Conservation (phyloP, 2,797 vertebrate genomes). For the Schizopygopsis malacanthus region DNA sequence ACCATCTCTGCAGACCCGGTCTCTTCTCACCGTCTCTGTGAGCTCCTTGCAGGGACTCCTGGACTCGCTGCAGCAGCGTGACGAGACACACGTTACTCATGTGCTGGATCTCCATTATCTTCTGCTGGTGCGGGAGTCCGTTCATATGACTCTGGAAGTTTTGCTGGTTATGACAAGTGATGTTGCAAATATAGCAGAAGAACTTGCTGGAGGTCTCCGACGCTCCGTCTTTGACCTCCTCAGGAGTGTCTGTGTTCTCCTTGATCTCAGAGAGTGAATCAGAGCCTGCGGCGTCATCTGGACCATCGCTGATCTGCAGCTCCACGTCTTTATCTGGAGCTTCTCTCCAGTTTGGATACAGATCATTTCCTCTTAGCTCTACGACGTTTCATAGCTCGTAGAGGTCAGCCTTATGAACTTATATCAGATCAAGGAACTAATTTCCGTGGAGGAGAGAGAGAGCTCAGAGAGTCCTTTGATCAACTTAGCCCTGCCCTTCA, state of each 20-base stretch:
- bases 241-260: constrained; percentile 53
- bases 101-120: constrained; percentile 93
- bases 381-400: no score
- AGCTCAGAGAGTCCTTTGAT: no score
- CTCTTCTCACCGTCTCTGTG: constrained; percentile 81
- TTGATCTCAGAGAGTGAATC: constrained; percentile 69
- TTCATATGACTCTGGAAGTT: constrained; percentile 91
- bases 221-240: constrained; percentile 67
- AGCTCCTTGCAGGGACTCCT: constrained; percentile 81
- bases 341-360: no score
- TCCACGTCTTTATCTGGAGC: constrained; percentile 51
- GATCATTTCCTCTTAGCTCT: no score
- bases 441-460: no score
- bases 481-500: no score
- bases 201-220: constrained; percentile 80
- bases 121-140: constrained; percentile 90
- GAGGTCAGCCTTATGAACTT: no score
- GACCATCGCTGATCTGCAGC: constrained; percentile 79
- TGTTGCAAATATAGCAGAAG: constrained; percentile 96
- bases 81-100: constrained; percentile 92
- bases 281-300: constrained; percentile 74
- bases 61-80: constrained; percentile 88
- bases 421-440: no score
- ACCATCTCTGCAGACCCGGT: constrained; percentile 85
- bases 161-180: constrained; percentile 90